These are phyloP conservation scores for Indri indri DNA, from an alignment of 2,113 vertebrate species.

Conservation along the genomic window DNA sequence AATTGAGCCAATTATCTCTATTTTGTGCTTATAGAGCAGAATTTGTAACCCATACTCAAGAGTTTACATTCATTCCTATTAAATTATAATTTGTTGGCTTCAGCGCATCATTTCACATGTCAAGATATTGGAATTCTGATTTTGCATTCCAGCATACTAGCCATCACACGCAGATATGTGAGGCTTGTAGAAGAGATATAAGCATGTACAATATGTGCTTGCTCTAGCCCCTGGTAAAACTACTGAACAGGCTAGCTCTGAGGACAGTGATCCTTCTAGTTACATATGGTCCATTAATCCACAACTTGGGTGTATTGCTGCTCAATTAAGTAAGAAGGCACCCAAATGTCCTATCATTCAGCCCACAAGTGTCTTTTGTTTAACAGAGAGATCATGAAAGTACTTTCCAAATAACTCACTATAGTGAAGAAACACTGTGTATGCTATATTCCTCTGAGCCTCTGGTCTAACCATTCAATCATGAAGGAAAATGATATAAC, in stretches of 20 bases:
- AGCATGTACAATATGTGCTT: background rate
- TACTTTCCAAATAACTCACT: background rate
- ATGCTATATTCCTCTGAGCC: background rate
- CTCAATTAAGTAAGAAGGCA: background rate
- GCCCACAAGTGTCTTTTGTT: background rate
- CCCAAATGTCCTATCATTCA: background rate
- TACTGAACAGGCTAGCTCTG: rapidly evolving
- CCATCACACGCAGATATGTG: background rate
- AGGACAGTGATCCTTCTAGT: background rate
- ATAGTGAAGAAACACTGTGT: background rate
- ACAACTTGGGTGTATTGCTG: background rate
- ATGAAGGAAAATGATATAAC: background rate
- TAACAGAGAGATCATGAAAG: background rate
- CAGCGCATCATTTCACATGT: background rate
- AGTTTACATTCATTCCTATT: background rate
- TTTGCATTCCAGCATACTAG: background rate
- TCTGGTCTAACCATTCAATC: background rate
- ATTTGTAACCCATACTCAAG: background rate
- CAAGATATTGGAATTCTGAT: background rate
- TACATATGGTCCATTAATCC: background rate
- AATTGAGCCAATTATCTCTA: background rate
- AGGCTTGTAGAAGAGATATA: background rate
- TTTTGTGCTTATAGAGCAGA: background rate
- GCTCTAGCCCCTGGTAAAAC: background rate
- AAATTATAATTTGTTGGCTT: background rate